Conservation (phyloP, 2,888 invertebrate species). For the Amblyjoppa proteus region DNA sequence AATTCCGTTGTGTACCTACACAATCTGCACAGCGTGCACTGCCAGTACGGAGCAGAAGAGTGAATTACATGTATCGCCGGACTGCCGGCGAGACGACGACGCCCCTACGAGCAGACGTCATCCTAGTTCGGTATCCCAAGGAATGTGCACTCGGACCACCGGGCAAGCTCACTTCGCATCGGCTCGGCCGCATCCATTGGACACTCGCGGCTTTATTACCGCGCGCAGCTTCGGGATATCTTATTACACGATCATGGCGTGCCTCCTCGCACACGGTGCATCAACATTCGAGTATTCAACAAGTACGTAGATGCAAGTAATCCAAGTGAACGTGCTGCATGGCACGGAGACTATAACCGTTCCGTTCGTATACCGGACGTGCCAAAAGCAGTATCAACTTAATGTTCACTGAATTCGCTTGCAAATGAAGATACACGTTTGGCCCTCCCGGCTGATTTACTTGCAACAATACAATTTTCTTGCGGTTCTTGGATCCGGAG, state of each 20-base stretch:
- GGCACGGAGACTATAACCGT: neutral
- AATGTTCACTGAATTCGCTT: neutral
- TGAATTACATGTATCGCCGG: conserved; percentile 30
- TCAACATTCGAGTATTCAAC: conserved; percentile 60
- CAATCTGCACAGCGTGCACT: neutral
- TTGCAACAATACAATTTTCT: neutral
- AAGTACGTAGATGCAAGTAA: conserved; percentile 30
- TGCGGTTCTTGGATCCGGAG: too few species aligned
- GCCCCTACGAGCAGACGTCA: conserved; percentile 62
- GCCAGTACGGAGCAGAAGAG: neutral
- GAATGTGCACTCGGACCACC: conserved; percentile 76
- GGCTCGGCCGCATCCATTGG: conserved; percentile 29
- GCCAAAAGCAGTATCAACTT: neutral
- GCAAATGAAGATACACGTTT: neutral
- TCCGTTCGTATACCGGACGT: neutral
- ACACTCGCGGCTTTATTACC: conserved; percentile 74
- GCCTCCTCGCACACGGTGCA: conserved; percentile 59
- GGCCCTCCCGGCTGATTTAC: neutral
- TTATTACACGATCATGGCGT: conserved; percentile 79
- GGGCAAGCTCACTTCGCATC: conserved; percentile 66
- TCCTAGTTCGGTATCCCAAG: conserved; percentile 67
- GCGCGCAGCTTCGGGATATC: conserved; percentile 74
- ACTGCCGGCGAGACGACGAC: conserved; percentile 36
- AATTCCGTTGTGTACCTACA: neutral
- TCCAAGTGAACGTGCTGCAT: conserved; percentile 15